A percentile compares a stretch with the other conserved stretches of the same genome.
Evolutionary conservation across 92 coral and sea anemone genomes (phyloP).

Genomic region (Montipora capitata): DNA sequence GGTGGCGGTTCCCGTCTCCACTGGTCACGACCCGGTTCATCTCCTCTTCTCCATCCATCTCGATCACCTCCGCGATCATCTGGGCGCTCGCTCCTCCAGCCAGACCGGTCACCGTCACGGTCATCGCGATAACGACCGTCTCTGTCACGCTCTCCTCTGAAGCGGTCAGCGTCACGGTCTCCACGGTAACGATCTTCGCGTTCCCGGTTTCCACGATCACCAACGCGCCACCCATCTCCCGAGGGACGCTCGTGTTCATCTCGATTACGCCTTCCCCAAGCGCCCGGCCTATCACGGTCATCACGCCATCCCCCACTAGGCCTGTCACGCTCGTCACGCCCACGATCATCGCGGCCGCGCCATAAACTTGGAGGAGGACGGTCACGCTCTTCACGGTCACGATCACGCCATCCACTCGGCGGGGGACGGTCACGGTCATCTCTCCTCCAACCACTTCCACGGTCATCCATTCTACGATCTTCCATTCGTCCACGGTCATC

Average conservation of each 20-base stretch:
- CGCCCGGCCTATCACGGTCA: constrained; percentile 61
- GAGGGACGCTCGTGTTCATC: constrained; percentile 52
- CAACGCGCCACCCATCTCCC: constrained; percentile 75
- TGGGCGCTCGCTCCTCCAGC: constrained; percentile 73
- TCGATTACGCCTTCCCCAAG: constrained; percentile 58
- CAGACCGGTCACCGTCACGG: constrained; percentile 67
- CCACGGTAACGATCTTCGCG: constrained; percentile 80
- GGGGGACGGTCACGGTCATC: constrained; percentile 62
- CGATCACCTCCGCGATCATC: constrained; percentile 81
- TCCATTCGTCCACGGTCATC: constrained; percentile 63
- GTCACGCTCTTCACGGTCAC: constrained; percentile 68
- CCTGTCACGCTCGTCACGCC: constrained; percentile 60
- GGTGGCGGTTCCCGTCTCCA: constrained; percentile 67
- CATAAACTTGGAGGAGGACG: constrained; percentile 47
- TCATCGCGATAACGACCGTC: constrained; percentile 58
- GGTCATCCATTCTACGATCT: constrained; percentile 56
- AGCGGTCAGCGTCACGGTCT: constrained; percentile 71
- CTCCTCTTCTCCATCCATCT: constrained; percentile 74
- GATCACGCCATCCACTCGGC: constrained; percentile 40
- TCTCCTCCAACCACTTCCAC: constrained; percentile 50
- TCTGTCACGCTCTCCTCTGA: constrained; percentile 78
- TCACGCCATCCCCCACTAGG: constrained; percentile 63
- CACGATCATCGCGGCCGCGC: constrained; percentile 75
- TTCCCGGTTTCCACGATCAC: constrained; percentile 70
- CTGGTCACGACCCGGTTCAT: constrained; percentile 63